Base-by-base conservation (phyloP, 2,797 vertebrate genomes). In the Parotocinclus haroldoi region DNA sequence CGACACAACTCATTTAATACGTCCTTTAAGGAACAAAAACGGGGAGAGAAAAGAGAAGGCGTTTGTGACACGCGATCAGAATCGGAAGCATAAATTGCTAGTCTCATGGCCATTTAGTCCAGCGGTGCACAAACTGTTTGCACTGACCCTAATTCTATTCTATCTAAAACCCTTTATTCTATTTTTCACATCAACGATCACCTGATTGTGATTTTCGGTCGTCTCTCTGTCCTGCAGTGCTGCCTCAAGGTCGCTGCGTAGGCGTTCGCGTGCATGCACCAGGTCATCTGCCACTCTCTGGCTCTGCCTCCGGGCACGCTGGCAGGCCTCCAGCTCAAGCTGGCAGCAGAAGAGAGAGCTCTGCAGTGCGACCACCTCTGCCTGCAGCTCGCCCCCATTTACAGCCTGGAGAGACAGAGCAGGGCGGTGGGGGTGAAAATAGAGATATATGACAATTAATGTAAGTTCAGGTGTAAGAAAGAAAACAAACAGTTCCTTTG, bases 121-220 rank as follows among this genome's bases (percentile, higher is more conserved):
- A 27, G 27, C 5, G 27, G 27, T 2, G 2, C 27, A 2, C 5
- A 27, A 27, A 27, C 27, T 27, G 2, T 27, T 27, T 27, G 27
- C 2, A 27, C 2, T 27, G 27, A 2, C 27, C 27, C 27, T n/a
- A n/a, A n/a, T n/a, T n/a, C n/a, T n/a, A n/a, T n/a, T n/a, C n/a
- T n/a, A n/a, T n/a, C n/a, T n/a, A n/a, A n/a, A n/a, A n/a, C n/a
- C n/a, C n/a, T n/a, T n/a, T n/a, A n/a, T n/a, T n/a, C n/a, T 27
- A 27, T 27, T 27, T 27, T 27, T 27, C 27, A 27, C 27, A 27
- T 27, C 5, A 27, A 27, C 27, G 5, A 14, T 8, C 53, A 95
- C 96, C 92, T 95, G 92, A 79, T 94, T 98, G 85, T 98, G 93
- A 78, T 92, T 94, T 81, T 93, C 90, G 0, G 92, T 90, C 54